Conservation (phyloP, 2,888 invertebrate genomes). For the Prenolepis imparis region DNA sequence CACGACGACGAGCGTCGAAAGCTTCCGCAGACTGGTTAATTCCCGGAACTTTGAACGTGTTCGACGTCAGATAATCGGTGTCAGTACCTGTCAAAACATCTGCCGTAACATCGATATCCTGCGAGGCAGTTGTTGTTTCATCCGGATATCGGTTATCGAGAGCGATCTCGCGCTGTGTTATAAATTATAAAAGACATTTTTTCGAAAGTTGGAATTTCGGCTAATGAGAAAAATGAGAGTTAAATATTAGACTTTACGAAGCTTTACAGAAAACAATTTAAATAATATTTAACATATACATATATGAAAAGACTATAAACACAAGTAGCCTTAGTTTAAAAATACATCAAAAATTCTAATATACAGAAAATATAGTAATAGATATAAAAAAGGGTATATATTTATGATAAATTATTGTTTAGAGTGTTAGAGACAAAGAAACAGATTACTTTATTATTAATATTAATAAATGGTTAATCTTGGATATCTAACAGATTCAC, state of each 20-base stretch:
- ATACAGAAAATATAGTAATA: neutral
- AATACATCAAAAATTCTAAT: neutral
- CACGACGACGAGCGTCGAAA: slow-evolving; percentile 17
- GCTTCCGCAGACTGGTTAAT: slow-evolving; percentile 38
- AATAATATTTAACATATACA: neutral
- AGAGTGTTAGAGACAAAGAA: neutral
- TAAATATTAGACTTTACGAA: neutral
- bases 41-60: slow-evolving; percentile 45
- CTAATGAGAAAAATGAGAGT: slow-evolving; percentile 13
- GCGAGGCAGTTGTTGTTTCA: slow-evolving; percentile 65
- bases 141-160: slow-evolving; percentile 47
- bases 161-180: slow-evolving; percentile 21
- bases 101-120: slow-evolving; percentile 57
- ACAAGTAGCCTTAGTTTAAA: neutral
- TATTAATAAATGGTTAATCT: neutral
- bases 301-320: neutral
- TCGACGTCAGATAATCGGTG: slow-evolving; percentile 49
- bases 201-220: slow-evolving; percentile 1
- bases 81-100: slow-evolving; percentile 56
- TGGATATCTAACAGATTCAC: neutral
- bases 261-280: neutral
- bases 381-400: neutral
- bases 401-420: neutral
- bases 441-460: neutral
- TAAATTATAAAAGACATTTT: slow-evolving; percentile 30